phyloP scores from a whole-genome alignment of 1,140 invertebrate genomes.

The Dreissena polymorpha region DNA sequence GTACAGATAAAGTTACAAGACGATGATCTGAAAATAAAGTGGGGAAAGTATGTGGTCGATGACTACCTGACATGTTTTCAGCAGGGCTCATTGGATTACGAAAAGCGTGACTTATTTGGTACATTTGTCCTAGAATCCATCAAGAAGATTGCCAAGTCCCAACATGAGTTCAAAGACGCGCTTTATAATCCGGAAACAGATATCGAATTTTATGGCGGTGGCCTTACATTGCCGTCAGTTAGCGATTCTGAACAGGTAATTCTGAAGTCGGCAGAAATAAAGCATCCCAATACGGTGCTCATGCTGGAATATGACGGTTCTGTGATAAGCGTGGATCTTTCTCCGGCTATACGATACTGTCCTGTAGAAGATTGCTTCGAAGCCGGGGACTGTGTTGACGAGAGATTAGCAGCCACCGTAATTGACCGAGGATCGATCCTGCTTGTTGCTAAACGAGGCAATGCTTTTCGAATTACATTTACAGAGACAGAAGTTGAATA shows the following conservation, averaged over 20 bases:
- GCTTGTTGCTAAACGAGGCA: slow-evolving; percentile 1
- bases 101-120: neutral
- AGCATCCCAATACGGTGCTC: neutral
- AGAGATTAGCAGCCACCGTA: neutral
- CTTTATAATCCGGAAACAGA: neutral
- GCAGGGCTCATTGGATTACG: neutral
- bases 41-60: neutral
- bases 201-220: neutral
- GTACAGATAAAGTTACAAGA: neutral
- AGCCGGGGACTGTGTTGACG: neutral
- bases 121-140: neutral
- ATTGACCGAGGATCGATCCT: neutral
- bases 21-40: neutral
- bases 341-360: neutral
- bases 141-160: neutral
- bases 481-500: too few species aligned
- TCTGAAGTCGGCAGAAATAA: neutral
- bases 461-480: too few species aligned
- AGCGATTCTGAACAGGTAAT: neutral
- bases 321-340: neutral
- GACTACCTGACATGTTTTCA: neutral
- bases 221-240: neutral
- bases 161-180: neutral
- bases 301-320: neutral
- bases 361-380: neutral